These are phyloP conservation scores for Podocnemis expansa DNA, from an alignment of 2,113 vertebrate species.

Conservation along the genomic window DNA sequence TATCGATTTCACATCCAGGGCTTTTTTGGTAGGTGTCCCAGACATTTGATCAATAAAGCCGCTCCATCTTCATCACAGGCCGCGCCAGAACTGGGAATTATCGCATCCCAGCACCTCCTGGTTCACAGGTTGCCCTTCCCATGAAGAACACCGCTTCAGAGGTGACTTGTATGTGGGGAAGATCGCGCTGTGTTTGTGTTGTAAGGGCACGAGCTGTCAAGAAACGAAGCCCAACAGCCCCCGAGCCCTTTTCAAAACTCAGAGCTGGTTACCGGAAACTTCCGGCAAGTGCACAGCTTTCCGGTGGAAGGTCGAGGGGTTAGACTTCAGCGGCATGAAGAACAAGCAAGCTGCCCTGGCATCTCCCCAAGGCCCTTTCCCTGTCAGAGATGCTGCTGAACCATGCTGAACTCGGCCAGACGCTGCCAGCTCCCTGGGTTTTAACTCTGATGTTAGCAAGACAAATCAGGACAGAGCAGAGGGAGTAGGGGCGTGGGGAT, in stretches of 20 bases:
- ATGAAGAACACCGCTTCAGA: not conserved
- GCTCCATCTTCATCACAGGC: not conserved
- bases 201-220: not conserved
- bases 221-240: not conserved
- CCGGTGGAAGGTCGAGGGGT: fast-evolving
- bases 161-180: not conserved
- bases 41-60: not conserved
- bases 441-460: not conserved
- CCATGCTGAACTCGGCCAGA: not conserved
- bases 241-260: fast-evolving
- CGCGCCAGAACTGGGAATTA: not conserved
- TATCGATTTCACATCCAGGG: not conserved
- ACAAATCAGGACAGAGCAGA: fast-evolving
- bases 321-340: too few relatives aligned
- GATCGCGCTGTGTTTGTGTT: not conserved
- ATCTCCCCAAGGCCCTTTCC: fast-evolving
- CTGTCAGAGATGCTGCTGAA: not conserved
- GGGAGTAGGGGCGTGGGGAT: not conserved
- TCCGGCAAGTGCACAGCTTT: not conserved
- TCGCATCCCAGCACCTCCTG: not conserved
- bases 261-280: fast-evolving
- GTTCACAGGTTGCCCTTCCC: not conserved
- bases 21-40: not conserved
- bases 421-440: too few relatives aligned
- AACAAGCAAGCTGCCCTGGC: not conserved